Conservation (phyloP, 1,140 invertebrate genomes). For the Tribolium castaneum region DNA sequence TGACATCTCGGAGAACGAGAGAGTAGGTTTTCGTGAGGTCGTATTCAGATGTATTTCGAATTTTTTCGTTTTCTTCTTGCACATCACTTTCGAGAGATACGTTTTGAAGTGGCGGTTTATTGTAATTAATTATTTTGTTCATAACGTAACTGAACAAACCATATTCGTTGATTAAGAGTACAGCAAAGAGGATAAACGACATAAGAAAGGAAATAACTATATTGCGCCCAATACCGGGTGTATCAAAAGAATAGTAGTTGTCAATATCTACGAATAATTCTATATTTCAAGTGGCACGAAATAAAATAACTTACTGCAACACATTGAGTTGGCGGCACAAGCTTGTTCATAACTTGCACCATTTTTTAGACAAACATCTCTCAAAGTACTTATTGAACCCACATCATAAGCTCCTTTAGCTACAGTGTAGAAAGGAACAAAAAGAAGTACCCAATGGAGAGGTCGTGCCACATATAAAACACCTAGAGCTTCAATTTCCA, state of each 20-base stretch:
- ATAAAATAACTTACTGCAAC: background rate
- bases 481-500: background rate
- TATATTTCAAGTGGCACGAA: background rate
- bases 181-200: background rate
- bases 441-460: background rate
- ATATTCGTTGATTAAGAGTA: background rate
- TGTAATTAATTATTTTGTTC: background rate
- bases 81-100: conserved; percentile 43
- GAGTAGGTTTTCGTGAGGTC: conserved; percentile 51
- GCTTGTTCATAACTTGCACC: background rate
- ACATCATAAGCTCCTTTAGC: background rate
- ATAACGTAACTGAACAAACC: background rate
- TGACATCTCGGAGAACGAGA: conserved; percentile 67
- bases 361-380: background rate
- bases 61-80: conserved; percentile 39
- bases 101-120: background rate
- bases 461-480: background rate
- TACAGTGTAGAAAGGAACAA: conserved; percentile 1
- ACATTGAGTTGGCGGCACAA: background rate
- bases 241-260: background rate
- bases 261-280: background rate
- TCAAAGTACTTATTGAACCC: background rate
- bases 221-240: background rate
- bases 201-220: background rate
- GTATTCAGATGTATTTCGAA: background rate